A percentile compares a stretch with the other conserved stretches of the same genome.
phyloP scores from a whole-genome alignment of 2,113 vertebrate genomes.

The Eira barbara region DNA sequence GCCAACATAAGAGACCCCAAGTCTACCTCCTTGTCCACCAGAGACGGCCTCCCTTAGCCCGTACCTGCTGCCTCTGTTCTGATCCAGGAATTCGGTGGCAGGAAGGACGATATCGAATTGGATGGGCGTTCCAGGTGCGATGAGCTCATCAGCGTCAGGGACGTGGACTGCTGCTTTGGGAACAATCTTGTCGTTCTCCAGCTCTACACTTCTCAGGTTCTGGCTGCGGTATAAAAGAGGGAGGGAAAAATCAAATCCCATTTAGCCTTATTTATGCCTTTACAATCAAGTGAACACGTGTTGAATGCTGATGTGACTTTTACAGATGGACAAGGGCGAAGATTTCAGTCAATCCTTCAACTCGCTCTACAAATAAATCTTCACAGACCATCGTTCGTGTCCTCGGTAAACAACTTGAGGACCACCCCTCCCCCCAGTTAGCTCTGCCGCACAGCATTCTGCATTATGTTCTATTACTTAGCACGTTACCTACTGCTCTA shows the following conservation, averaged over 20 bases:
- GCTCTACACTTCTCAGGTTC: slow-evolving; percentile 64
- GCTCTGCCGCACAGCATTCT: neutral
- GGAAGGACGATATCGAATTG: slow-evolving; percentile 97
- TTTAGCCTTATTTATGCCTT: neutral
- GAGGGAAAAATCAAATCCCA: neutral
- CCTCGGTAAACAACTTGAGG: neutral
- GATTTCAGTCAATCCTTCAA: neutral
- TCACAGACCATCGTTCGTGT: accelerated
- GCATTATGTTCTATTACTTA: too few relatives aligned
- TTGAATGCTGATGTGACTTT: neutral
- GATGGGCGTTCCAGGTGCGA: slow-evolving; percentile 95
- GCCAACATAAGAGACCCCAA: accelerated
- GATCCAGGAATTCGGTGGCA: slow-evolving; percentile 94
- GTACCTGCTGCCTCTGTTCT: slow-evolving; percentile 93
- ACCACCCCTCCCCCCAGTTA: too few relatives aligned
- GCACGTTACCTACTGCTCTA: accelerated
- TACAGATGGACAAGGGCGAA: neutral
- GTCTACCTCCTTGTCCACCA: neutral
- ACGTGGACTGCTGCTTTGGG: slow-evolving; percentile 72
- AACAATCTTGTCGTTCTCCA: slow-evolving; percentile 69
- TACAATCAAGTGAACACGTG: neutral
- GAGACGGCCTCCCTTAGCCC: neutral
- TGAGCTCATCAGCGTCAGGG: slow-evolving; percentile 87
- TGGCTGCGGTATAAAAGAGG: slow-evolving; percentile 77
- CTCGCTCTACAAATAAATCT: neutral